A percentile compares a stretch with the other conserved stretches of the same genome.
These are phyloP conservation scores for Tryphoninae sp. DNA, from an alignment of 2,888 invertebrate species.

Conservation along the genomic window DNA sequence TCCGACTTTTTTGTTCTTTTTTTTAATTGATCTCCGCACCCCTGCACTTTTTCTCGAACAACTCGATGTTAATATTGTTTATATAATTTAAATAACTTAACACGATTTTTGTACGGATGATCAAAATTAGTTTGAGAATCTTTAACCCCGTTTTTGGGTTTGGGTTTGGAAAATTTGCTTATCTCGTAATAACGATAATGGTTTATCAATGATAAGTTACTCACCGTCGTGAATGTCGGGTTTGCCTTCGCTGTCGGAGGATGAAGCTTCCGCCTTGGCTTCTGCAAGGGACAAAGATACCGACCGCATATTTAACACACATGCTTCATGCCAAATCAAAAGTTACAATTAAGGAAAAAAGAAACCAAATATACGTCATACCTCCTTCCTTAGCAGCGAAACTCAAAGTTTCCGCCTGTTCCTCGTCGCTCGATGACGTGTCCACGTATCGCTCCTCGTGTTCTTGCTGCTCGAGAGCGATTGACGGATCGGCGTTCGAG, in stretches of 20 bases:
- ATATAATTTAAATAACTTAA: too few relatives aligned
- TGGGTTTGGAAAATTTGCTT: too few relatives aligned
- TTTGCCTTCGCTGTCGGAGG: conserved; percentile 78
- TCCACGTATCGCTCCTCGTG: conserved; percentile 72
- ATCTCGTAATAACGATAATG: too few relatives aligned
- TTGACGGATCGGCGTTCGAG: conserved; percentile 86
- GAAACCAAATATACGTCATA: conserved; percentile 76
- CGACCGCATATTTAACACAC: conserved; percentile 68
- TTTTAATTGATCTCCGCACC: conserved; percentile 4
- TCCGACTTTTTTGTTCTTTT: neutral
- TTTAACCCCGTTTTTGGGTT: too few relatives aligned
- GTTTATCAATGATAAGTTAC: conserved; percentile 27
- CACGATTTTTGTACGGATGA: too few relatives aligned
- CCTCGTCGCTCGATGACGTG: conserved; percentile 80
- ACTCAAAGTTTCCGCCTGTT: conserved; percentile 76
- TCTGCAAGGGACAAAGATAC: conserved; percentile 73
- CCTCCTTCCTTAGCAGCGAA: conserved; percentile 83
- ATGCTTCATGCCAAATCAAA: conserved; percentile 72
- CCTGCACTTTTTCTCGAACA: neutral
- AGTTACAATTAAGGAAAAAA: conserved; percentile 51
- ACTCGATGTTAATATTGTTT: too few relatives aligned
- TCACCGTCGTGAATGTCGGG: conserved; percentile 77
- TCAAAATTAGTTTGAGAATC: too few relatives aligned
- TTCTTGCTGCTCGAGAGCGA: conserved; percentile 81
- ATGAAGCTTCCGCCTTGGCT: conserved; percentile 78